Percentiles rank a stretch among this genome's conserved stretches.
These are phyloP conservation scores for Mastomys natalensis DNA, from an alignment of 2,113 vertebrate genomes.

Conservation along the genomic window DNA sequence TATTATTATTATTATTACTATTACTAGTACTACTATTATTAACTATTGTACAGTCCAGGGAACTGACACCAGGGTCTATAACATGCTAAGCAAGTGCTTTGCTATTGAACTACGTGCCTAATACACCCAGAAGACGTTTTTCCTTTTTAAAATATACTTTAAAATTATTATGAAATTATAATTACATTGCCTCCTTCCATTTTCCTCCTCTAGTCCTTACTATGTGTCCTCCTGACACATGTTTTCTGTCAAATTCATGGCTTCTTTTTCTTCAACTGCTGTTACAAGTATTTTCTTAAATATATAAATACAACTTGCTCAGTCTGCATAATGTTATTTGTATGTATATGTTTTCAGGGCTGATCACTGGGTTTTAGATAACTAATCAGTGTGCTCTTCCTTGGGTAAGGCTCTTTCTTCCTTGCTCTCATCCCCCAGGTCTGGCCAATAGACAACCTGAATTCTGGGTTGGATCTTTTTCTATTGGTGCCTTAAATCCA, in stretches of 20 bases:
- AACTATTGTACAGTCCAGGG: neutral
- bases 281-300: neutral
- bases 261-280: neutral
- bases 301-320: neutral
- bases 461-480: neutral
- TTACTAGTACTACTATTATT: neutral
- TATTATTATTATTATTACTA: neutral
- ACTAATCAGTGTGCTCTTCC: neutral
- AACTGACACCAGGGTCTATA: neutral
- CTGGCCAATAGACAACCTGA: neutral
- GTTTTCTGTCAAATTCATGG: neutral
- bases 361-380: neutral
- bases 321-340: neutral
- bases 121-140: neutral
- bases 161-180: neutral
- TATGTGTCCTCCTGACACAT: fast-evolving
- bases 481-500: neutral
- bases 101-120: neutral
- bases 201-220: neutral
- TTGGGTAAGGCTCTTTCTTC: neutral
- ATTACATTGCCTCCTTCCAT: neutral
- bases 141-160: neutral
- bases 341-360: neutral
- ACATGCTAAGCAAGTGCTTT: neutral
- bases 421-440: neutral